These are phyloP conservation scores for Hipparchia semele DNA, from an alignment of 2,888 invertebrate genomes.

Conservation along the genomic window DNA sequence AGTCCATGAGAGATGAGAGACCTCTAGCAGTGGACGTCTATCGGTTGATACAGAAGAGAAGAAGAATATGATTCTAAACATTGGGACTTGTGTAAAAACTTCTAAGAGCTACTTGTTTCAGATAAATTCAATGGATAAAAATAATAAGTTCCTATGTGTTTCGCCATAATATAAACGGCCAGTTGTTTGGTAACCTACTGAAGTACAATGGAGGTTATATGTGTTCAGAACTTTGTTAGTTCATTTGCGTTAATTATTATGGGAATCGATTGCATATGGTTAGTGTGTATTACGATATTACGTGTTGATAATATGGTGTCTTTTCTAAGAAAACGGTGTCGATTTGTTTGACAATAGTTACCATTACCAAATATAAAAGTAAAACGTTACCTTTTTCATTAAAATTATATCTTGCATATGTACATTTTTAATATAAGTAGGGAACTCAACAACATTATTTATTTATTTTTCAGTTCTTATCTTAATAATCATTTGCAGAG, in stretches of 20 bases:
- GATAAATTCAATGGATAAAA: background rate
- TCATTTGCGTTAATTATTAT: slow-evolving; percentile 20
- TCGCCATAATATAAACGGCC: background rate
- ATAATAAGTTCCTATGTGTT: slow-evolving; percentile 2
- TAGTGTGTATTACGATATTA: slow-evolving; percentile 5
- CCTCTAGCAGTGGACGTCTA: no score
- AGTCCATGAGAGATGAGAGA: no score
- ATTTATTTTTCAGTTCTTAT: no score
- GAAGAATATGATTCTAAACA: no score
- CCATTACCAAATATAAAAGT: background rate
- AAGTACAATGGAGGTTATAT: slow-evolving; percentile 32
- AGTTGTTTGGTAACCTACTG: background rate
- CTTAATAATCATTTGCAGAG: no score
- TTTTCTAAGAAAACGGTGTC: background rate
- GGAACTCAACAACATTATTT: no score
- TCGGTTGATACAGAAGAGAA: no score
- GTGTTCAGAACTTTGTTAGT: slow-evolving; percentile 10
- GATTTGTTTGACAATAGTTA: background rate
- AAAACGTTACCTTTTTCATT: no score
- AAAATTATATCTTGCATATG: no score
- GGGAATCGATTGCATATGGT: slow-evolving; percentile 17
- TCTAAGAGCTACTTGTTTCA: no score
- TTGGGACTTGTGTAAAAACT: no score
- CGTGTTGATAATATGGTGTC: background rate
- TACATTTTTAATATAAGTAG: no score